A percentile compares a stretch with the other conserved stretches of the same genome.
Evolutionary conservation across 2,888 invertebrate species (phyloP).

Genomic region (Cephus rjabovi): DNA sequence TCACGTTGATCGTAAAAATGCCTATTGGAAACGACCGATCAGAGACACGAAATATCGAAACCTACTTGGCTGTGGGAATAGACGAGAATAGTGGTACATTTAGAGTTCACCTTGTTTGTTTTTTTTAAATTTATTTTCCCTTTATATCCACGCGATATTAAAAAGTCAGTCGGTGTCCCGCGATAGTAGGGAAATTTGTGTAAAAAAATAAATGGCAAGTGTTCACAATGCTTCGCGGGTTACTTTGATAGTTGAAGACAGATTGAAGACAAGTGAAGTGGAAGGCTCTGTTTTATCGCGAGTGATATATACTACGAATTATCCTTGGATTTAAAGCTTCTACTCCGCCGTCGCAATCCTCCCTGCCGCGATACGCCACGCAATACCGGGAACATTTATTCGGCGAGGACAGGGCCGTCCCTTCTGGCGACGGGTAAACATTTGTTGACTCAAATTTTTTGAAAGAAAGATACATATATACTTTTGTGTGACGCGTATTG

Average conservation of each 20-base stretch:
- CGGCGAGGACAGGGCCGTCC: background rate
- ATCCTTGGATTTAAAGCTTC: background rate
- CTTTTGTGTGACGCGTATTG: too few relatives aligned
- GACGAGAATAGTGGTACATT: background rate
- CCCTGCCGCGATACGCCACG: background rate
- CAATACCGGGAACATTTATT: background rate
- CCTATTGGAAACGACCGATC: background rate
- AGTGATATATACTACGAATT: background rate
- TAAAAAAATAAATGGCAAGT: background rate
- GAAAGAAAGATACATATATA: too few relatives aligned
- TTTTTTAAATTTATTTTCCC: background rate
- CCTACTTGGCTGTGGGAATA: background rate
- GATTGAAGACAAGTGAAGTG: background rate
- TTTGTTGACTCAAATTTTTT: background rate
- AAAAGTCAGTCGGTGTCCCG: background rate
- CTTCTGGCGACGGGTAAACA: background rate
- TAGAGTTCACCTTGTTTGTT: background rate
- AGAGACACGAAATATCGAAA: background rate
- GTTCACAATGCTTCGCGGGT: background rate
- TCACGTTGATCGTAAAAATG: constrained; percentile 4
- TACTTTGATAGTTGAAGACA: background rate
- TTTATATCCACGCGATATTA: background rate
- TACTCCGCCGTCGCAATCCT: background rate
- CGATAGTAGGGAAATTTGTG: background rate
- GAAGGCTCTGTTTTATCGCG: background rate